Conservation (phyloP, 2,797 vertebrate genomes). For the Mormyrops attenuatus region DNA sequence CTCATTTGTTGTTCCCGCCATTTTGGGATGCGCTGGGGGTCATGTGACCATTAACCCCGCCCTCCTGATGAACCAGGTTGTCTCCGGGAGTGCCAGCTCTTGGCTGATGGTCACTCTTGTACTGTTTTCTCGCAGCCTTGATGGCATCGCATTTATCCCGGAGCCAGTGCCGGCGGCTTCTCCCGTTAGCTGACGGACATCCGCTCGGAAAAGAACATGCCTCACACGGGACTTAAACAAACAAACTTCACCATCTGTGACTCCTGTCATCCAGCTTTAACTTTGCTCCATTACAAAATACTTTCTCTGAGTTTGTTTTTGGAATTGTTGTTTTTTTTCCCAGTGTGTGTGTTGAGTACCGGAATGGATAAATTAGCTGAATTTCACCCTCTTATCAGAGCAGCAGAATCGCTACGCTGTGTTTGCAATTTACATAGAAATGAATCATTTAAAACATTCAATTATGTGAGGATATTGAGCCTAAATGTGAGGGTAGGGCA, state of each 20-base stretch:
- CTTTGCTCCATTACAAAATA: not conserved
- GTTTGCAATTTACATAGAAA: constrained; percentile 16
- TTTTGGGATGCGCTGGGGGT: not conserved
- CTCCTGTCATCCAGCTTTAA: not conserved
- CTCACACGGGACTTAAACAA: not conserved
- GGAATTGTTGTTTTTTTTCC: not conserved
- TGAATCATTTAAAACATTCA: constrained; percentile 10
- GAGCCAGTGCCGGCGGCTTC: not conserved
- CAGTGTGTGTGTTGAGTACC: not conserved
- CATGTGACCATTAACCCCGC: not conserved
- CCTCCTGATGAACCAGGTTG: not conserved
- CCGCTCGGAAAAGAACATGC: not conserved
- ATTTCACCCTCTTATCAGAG: not conserved
- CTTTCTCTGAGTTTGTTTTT: not conserved
- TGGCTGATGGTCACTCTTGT: not conserved
- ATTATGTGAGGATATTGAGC: constrained; percentile 6
- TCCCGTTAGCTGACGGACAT: not conserved
- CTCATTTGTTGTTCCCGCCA: not conserved
- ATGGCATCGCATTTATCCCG: not conserved
- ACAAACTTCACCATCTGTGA: not conserved
- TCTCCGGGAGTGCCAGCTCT: too few species aligned
- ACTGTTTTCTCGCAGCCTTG: not conserved
- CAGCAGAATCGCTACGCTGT: not conserved
- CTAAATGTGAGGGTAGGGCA: not conserved
- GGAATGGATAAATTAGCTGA: not conserved